Evolutionary conservation across 1,140 invertebrate genomes (phyloP).

Genomic region (Lerema accius): DNA sequence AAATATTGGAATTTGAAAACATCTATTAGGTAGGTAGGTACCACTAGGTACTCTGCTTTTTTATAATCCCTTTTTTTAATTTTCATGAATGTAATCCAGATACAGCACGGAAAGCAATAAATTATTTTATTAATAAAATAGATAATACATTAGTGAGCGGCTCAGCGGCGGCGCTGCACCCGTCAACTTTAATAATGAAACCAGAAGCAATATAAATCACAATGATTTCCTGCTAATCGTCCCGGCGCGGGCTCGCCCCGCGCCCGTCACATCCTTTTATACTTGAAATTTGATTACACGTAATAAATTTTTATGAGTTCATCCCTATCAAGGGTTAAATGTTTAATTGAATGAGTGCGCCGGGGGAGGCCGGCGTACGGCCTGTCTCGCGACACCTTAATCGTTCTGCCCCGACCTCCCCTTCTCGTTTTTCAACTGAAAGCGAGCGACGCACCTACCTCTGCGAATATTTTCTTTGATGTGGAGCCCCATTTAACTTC

Average conservation of each 20-base stretch:
- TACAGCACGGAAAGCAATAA: too few relatives aligned
- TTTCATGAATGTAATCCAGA: too few relatives aligned
- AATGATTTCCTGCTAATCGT: slow-evolving; percentile 6
- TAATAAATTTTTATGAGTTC: slow-evolving; percentile 35
- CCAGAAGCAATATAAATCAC: slow-evolving; percentile 11
- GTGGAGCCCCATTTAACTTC: slow-evolving; percentile 27
- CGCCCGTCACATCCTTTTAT: slow-evolving; percentile 26
- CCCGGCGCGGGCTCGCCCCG: slow-evolving; percentile 2
- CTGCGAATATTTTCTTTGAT: slow-evolving; percentile 22
- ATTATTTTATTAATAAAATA: too few relatives aligned
- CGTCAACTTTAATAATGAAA: slow-evolving; percentile 1
- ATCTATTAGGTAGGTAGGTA: too few relatives aligned
- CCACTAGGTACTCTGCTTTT: too few relatives aligned
- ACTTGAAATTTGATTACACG: slow-evolving; percentile 55
- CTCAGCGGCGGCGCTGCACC: background rate
- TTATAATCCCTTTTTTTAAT: too few relatives aligned
- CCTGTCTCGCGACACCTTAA: slow-evolving; percentile 34
- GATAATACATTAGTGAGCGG: too few relatives aligned
- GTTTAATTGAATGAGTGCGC: slow-evolving; percentile 25
- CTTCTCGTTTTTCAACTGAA: slow-evolving; percentile 21
- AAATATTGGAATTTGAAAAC: too few relatives aligned
- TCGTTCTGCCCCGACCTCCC: slow-evolving; percentile 19
- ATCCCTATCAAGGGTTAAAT: slow-evolving; percentile 25
- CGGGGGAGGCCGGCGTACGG: slow-evolving; percentile 1
- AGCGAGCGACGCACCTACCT: background rate